These are phyloP conservation scores for Gasteruption jaculator DNA, from an alignment of 2,888 invertebrate genomes.

Conservation along the genomic window DNA sequence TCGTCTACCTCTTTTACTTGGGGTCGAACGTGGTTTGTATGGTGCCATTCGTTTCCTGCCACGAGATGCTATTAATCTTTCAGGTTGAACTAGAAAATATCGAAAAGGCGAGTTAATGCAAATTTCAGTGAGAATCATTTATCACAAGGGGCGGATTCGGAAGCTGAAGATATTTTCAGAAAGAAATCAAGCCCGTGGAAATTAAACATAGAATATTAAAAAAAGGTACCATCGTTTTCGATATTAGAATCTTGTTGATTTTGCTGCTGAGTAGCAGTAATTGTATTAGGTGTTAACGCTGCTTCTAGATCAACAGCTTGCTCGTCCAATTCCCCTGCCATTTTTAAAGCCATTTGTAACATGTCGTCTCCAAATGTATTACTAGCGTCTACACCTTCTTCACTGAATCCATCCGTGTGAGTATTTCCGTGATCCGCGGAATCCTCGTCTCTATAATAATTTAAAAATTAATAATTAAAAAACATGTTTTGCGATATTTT, in stretches of 20 bases:
- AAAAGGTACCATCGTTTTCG: constrained; percentile 37
- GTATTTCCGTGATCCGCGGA: constrained; percentile 30
- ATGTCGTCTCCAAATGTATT: constrained; percentile 77
- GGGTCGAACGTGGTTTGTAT: constrained; percentile 36
- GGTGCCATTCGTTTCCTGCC: constrained; percentile 46
- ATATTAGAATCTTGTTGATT: constrained; percentile 32
- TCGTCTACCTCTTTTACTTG: constrained; percentile 47
- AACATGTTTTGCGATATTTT: constrained; percentile 6
- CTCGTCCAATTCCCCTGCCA: constrained; percentile 78
- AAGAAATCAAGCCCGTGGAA: too few relatives aligned
- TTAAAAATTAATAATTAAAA: constrained; percentile 11
- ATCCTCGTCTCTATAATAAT: constrained; percentile 30
- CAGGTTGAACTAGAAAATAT: constrained; percentile 27
- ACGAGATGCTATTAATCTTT: constrained; percentile 35
- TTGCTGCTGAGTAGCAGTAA: constrained; percentile 58
- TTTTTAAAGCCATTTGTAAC: constrained; percentile 80
- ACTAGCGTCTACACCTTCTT: constrained; percentile 60
- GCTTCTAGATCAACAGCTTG: constrained; percentile 82
- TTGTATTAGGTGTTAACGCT: constrained; percentile 74
- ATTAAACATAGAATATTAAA: too few relatives aligned
- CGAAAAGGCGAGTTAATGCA: not conserved
- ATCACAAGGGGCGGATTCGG: too few relatives aligned
- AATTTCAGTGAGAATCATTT: too few relatives aligned
- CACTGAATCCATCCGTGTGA: constrained; percentile 59
- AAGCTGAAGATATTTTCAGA: not conserved